Conservation (phyloP, 2,888 invertebrate species). For the Dexiosoma caninum region DNA sequence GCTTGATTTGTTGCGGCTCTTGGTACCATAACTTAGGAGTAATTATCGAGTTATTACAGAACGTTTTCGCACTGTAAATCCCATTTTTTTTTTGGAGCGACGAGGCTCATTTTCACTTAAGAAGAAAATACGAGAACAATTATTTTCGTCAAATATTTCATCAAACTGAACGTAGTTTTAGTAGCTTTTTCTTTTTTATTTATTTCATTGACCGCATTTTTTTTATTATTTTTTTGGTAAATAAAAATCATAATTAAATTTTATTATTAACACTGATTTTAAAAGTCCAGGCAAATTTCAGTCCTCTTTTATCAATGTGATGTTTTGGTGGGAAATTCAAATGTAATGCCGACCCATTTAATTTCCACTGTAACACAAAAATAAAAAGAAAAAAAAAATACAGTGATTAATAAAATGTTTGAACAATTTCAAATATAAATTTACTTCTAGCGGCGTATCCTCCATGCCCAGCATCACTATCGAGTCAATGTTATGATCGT, state of each 20-base stretch:
- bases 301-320: constrained; percentile 72
- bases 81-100: too few relatives aligned
- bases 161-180: too few relatives aligned
- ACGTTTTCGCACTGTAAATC: too few relatives aligned
- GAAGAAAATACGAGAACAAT: too few relatives aligned
- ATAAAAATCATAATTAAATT: not conserved
- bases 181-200: not conserved
- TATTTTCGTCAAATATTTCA: too few relatives aligned
- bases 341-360: constrained; percentile 67
- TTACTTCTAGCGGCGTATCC: constrained; percentile 68
- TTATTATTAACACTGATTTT: constrained; percentile 70
- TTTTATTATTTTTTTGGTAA: not conserved
- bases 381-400: too few relatives aligned
- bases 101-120: too few relatives aligned
- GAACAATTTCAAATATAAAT: not conserved
- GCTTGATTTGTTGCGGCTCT: too few relatives aligned
- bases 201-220: not conserved
- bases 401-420: constrained; percentile 35
- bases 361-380: constrained; percentile 70
- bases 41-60: too few relatives aligned
- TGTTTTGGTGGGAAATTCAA: constrained; percentile 75
- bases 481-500: constrained; percentile 56
- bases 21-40: too few relatives aligned
- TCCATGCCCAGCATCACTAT: constrained; percentile 80
- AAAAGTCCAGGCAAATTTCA: constrained; percentile 76